phyloP scores from a whole-genome alignment of 2,888 invertebrate species.

The Pseudanteris insignis region DNA sequence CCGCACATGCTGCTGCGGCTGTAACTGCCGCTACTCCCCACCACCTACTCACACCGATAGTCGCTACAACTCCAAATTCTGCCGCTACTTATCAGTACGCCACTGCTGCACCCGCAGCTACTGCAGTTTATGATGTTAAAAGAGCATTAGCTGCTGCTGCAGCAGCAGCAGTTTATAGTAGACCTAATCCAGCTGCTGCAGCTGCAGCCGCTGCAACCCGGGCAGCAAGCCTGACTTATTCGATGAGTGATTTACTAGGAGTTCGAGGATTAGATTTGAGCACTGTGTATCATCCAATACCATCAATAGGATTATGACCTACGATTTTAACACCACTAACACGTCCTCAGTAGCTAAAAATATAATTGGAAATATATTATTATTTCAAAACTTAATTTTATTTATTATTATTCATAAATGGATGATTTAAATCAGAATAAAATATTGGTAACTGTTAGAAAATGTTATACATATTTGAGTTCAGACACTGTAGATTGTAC shows the following conservation, averaged over 20 bases:
- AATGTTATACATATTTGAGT: no score
- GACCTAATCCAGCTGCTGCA: conserved; percentile 66
- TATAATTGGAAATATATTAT: no score
- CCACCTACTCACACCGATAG: conserved; percentile 61
- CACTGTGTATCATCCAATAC: conserved; percentile 77
- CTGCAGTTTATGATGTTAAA: conserved; percentile 70
- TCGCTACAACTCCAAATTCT: conserved; percentile 57
- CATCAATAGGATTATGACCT: conserved; percentile 78
- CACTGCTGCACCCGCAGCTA: conserved; percentile 65
- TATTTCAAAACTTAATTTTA: no score
- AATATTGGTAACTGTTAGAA: no score
- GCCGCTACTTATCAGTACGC: conserved; percentile 61
- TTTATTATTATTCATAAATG: no score
- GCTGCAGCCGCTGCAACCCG: conserved; percentile 55
- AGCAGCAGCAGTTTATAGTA: conserved; percentile 70
- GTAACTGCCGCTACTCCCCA: conserved; percentile 59
- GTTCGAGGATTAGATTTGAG: conserved; percentile 76
- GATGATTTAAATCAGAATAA: no score
- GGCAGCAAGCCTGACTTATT: conserved; percentile 72
- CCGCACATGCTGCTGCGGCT: conserved; percentile 54
- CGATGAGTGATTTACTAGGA: conserved; percentile 77
- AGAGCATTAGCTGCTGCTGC: conserved; percentile 71
- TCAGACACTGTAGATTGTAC: no score
- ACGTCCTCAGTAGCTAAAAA: conserved; percentile 56
- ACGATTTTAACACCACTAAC: conserved; percentile 65